Percentiles rank a stretch among this genome's conserved stretches.
phyloP scores from a whole-genome alignment of 2,797 vertebrate species.

The Neosilurus hyrtlii region DNA sequence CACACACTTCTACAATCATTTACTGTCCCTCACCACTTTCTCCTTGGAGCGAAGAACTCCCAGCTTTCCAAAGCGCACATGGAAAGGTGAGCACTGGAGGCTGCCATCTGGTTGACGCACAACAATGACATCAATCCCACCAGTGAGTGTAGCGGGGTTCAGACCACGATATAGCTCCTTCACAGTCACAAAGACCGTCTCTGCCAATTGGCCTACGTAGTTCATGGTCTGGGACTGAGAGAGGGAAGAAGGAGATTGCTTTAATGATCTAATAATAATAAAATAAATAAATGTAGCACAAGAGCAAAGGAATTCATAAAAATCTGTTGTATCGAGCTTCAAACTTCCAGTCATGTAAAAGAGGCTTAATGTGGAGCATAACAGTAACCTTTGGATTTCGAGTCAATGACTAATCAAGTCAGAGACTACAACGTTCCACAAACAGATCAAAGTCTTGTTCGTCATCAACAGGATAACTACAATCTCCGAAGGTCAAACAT shows the following conservation, averaged over 20 bases:
- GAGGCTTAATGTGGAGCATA: background rate
- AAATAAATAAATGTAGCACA: background rate
- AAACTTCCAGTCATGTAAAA: background rate
- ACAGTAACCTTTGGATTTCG: slow-evolving; percentile 55
- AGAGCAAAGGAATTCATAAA: background rate
- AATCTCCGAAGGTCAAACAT: background rate
- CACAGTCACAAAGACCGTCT: slow-evolving; percentile 84
- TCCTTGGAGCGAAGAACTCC: slow-evolving; percentile 89
- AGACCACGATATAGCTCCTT: slow-evolving; percentile 89
- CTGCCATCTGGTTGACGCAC: slow-evolving; percentile 87
- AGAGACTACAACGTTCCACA: background rate
- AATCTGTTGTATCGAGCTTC: background rate
- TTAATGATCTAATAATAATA: background rate
- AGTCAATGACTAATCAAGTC: slow-evolving; percentile 29
- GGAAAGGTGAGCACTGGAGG: slow-evolving; percentile 91
- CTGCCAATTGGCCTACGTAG: slow-evolving; percentile 90
- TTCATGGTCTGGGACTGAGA: slow-evolving; percentile 85
- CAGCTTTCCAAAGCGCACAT: slow-evolving; percentile 93
- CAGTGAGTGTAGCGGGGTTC: slow-evolving; percentile 88
- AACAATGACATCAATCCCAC: slow-evolving; percentile 90
- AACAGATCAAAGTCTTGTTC: slow-evolving; percentile 34
- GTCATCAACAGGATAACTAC: background rate
- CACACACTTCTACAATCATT: background rate
- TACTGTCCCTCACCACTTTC: slow-evolving; percentile 82
- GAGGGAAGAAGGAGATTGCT: background rate